Conservation (phyloP, 2,113 vertebrate species). For the Amphilophus citrinellus region DNA sequence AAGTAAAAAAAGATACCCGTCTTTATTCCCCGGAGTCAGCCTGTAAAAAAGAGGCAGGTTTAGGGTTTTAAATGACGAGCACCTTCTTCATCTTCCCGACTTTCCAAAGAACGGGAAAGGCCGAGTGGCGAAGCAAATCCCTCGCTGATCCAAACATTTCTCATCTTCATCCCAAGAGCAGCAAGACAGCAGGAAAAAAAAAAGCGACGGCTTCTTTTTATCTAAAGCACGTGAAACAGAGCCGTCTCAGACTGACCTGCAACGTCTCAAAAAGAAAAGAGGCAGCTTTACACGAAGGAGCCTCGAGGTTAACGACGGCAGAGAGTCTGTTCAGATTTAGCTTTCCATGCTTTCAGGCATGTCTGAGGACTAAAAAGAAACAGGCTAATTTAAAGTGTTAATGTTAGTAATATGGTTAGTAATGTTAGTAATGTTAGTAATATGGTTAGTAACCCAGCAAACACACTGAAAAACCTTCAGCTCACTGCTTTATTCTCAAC, state of each 20-base stretch:
- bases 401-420: not conserved
- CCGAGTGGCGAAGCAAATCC: not conserved
- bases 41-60: not conserved
- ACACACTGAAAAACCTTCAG: not conserved
- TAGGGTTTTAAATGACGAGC: not conserved
- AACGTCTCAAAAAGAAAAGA: not conserved
- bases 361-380: too few species aligned
- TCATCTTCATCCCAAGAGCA: slow-evolving; percentile 9
- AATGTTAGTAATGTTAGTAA: too few species aligned
- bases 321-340: not conserved
- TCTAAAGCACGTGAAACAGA: not conserved
- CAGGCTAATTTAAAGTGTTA: not conserved
- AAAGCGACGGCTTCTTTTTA: not conserved
- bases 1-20: slow-evolving; percentile 7
- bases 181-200: not conserved
- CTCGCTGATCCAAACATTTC: slow-evolving; percentile 47
- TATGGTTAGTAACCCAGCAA: not conserved
- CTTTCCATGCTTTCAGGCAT: not conserved
- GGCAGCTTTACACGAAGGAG: not conserved
- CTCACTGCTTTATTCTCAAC: not conserved
- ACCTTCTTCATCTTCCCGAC: slow-evolving; percentile 12
- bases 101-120: not conserved
- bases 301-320: not conserved
- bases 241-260: not conserved
- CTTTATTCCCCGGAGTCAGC: slow-evolving; percentile 27